A percentile compares a stretch with the other conserved stretches of the same genome.
phyloP scores from a whole-genome alignment of 2,113 vertebrate species.

The Petromus typicus region DNA sequence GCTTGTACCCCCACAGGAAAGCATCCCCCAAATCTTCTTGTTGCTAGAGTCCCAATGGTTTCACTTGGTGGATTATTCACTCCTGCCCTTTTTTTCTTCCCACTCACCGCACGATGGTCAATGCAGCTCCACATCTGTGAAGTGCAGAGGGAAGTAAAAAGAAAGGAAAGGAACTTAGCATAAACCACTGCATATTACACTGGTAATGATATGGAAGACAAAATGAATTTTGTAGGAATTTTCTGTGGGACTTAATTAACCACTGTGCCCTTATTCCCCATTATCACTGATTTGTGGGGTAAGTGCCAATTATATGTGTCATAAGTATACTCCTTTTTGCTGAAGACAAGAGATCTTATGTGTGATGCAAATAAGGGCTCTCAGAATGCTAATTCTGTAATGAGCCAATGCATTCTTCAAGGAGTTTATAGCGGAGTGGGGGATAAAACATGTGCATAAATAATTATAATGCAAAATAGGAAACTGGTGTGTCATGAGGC shows the following conservation, averaged over 20 bases:
- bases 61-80: background rate
- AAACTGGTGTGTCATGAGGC: conserved; percentile 71
- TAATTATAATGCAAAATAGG: conserved; percentile 82
- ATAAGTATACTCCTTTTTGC: conserved; percentile 80
- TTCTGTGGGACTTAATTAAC: conserved; percentile 77
- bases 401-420: conserved; percentile 81
- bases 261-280: conserved; percentile 76
- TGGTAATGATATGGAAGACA: conserved; percentile 11
- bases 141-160: background rate
- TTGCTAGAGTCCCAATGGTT: background rate
- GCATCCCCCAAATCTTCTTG: background rate
- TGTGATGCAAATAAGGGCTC: conserved; percentile 83
- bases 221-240: conserved; percentile 73
- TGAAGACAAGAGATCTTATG: conserved; percentile 83
- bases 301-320: conserved; percentile 83
- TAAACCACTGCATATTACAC: background rate
- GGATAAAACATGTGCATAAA: conserved; percentile 83
- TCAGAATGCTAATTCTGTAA: conserved; percentile 83
- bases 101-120: background rate
- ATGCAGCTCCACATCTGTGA: background rate
- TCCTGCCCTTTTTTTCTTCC: background rate
- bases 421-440: conserved; percentile 77
- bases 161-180: conserved; percentile 5
- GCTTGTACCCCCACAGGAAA: background rate
- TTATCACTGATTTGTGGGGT: conserved; percentile 82